These are phyloP conservation scores for Drosophila ezoana DNA, from an alignment of 2,888 invertebrate genomes.

Conservation along the genomic window DNA sequence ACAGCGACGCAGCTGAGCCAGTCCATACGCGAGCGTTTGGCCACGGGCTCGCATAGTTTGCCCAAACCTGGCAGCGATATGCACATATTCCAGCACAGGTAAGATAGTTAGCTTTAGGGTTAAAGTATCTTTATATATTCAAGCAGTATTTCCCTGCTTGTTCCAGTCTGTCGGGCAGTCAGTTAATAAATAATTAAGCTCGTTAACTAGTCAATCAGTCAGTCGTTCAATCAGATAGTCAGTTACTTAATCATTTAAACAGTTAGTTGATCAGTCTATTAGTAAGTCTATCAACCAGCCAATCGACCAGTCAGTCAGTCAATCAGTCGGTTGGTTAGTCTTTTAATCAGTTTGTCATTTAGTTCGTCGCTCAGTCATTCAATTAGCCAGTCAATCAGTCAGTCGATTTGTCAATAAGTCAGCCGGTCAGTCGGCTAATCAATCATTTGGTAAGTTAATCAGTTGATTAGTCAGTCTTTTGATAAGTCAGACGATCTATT, in stretches of 20 bases:
- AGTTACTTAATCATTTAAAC: background rate
- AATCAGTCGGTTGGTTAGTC: background rate
- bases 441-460: background rate
- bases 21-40: slow-evolving; percentile 92
- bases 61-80: slow-evolving; percentile 90
- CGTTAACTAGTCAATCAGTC: background rate
- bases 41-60: slow-evolving; percentile 94
- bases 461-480: background rate
- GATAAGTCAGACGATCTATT: background rate
- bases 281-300: background rate
- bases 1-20: slow-evolving; percentile 94
- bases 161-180: too few species aligned
- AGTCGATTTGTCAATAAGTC: background rate
- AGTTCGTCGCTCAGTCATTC: background rate
- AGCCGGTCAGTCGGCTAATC: background rate
- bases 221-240: background rate
- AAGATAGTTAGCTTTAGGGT: slow-evolving; percentile 32
- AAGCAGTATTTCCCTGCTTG: background rate
- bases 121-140: background rate
- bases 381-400: background rate
- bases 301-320: background rate
- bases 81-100: slow-evolving; percentile 89
- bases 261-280: background rate
- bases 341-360: background rate
- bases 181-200: background rate